Evolutionary conservation across 2,113 vertebrate genomes (phyloP).

Genomic region (Zapus hudsonius): DNA sequence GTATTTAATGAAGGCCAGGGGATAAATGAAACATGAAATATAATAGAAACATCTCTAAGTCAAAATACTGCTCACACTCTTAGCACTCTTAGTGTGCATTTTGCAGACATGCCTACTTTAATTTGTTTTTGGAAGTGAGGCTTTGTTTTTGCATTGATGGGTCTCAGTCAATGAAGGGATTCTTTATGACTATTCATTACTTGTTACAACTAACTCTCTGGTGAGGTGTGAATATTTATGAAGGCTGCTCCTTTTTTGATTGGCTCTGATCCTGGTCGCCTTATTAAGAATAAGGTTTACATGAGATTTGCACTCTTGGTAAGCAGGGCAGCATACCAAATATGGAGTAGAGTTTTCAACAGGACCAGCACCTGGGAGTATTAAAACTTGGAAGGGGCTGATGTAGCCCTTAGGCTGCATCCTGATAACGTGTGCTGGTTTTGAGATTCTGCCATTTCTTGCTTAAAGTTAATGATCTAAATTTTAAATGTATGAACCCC

Average conservation of each 20-base stretch:
- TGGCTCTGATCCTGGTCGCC: conserved; percentile 57
- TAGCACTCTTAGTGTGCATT: neutral
- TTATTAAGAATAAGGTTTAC: conserved; percentile 57
- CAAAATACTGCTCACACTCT: neutral
- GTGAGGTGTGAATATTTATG: conserved; percentile 59
- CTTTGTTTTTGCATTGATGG: conserved; percentile 28
- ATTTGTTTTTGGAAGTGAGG: conserved; percentile 32
- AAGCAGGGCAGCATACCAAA: conserved; percentile 31
- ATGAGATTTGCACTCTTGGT: conserved; percentile 43
- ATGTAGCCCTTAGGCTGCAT: conserved; percentile 38
- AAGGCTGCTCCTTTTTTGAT: conserved; percentile 44
- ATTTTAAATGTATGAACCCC: conserved; percentile 36
- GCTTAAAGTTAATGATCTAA: conserved; percentile 52
- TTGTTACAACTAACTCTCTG: conserved; percentile 54
- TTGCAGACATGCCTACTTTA: neutral
- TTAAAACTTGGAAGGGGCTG: conserved; percentile 35
- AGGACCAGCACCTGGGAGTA: conserved; percentile 32
- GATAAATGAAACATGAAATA: neutral
- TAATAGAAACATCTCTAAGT: neutral
- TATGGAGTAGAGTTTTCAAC: conserved; percentile 14
- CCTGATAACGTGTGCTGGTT: conserved; percentile 20
- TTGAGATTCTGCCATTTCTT: conserved; percentile 59
- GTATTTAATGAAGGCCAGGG: neutral
- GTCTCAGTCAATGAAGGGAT: conserved; percentile 53
- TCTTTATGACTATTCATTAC: conserved; percentile 56